Conservation (phyloP, 2,797 vertebrate genomes). For the Hoplostethus atlanticus region DNA sequence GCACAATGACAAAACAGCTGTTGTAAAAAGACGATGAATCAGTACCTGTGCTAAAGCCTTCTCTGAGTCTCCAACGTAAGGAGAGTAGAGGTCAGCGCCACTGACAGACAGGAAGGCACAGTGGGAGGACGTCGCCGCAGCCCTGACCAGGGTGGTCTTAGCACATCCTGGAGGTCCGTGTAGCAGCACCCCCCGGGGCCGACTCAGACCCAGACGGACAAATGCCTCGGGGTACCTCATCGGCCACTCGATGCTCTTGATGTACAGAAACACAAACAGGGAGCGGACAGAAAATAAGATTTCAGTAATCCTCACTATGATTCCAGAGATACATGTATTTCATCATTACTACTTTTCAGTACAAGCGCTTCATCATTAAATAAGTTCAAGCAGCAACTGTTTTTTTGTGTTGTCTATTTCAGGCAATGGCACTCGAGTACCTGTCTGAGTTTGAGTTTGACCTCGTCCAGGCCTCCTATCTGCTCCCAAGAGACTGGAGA, state of each 20-base stretch:
- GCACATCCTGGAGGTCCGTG: constrained; percentile 95
- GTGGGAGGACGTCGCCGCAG: constrained; percentile 87
- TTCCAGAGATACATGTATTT: background rate
- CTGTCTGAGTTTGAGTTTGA: constrained; percentile 94
- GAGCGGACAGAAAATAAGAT: background rate
- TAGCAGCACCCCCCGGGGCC: constrained; percentile 91
- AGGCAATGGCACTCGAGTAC: constrained; percentile 66
- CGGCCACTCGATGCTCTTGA: constrained; percentile 94
- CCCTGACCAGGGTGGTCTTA: constrained; percentile 93
- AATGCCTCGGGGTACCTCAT: constrained; percentile 92
- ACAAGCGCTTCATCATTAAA: background rate
- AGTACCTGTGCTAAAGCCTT: constrained; percentile 92
- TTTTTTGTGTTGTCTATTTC: background rate
- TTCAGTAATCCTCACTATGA: background rate
- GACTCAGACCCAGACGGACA: constrained; percentile 88
- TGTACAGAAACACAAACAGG: constrained; percentile 2
- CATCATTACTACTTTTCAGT: background rate
- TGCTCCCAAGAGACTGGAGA: constrained; percentile 90
- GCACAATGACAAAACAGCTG: no score
- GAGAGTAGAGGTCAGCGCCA: constrained; percentile 94
- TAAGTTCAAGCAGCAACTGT: background rate
- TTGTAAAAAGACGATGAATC: background rate
- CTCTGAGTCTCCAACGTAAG: constrained; percentile 95
- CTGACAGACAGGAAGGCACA: constrained; percentile 92
- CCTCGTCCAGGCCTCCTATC: constrained; percentile 93